Base-by-base conservation (phyloP, 2,888 invertebrate genomes). In the Pedicia rivosa region DNA sequence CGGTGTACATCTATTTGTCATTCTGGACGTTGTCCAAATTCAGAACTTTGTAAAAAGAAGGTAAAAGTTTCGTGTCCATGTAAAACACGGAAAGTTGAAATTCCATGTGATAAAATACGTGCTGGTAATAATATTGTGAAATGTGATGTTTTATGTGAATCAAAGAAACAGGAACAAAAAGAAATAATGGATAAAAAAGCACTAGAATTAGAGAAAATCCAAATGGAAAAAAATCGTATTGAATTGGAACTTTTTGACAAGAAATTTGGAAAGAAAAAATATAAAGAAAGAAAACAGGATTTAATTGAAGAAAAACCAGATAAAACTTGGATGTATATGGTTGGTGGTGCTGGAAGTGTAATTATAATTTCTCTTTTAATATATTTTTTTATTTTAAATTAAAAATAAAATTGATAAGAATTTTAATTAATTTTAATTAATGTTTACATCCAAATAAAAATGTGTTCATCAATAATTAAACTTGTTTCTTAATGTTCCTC, bases 41-140 rank as follows among this genome's bases (percentile, higher is more conserved):
- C 68, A 5, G 74, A 78, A 42, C 54, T 62, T 1, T 92, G 92
- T 53, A 72, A 70, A 38, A 82, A 82, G 51, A 87, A 83, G 55
- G 71, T 87, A 0, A 82, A 80, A 55, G 59, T 86, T 0, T 65
- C 69, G 39, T 92, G 92, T 48, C 61, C 66, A 22, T 92, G 92
- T 55, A 78, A 78, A 46, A 70, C 79, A 40, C 58, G 81, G 6
- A 86, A 79, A 55, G 70, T 72, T 48, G 79, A 87, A 47, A 64
- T 78, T 42, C 63, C 69, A 1, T 87, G 87, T 48, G 72, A 74
- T 46, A 54, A 64, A 26, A 66, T 72, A 20, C 57, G 67, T 4
- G 44, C 46, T 2, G 54, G 55, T 3, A 40, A 49, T 31, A 46
- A 40, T n/a, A 29, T 38, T 10, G 54, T 83, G 3, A 48, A 54